Conservation (phyloP, 2,888 invertebrate genomes). For the Zygothrica quintamaculata region DNA sequence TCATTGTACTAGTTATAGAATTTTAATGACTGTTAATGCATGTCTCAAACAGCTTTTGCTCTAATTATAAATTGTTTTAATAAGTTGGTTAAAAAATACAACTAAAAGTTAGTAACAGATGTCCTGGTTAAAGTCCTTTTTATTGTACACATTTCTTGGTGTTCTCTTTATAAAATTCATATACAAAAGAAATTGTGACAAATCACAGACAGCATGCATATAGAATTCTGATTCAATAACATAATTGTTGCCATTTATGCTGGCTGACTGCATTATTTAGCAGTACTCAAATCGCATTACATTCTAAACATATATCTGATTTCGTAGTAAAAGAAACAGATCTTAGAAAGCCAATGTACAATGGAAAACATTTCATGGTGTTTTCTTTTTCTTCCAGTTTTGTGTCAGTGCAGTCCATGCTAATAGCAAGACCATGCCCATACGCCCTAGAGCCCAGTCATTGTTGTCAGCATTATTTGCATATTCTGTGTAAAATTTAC, state of each 20-base stretch:
- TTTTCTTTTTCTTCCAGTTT: too few species aligned
- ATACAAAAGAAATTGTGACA: slow-evolving; percentile 20
- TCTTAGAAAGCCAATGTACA: slow-evolving; percentile 19
- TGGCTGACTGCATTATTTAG: slow-evolving; percentile 55
- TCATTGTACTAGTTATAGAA: too few species aligned
- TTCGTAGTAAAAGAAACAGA: slow-evolving; percentile 27
- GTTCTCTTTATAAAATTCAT: too few species aligned
- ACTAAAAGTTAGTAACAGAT: too few species aligned
- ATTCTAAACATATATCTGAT: slow-evolving; percentile 60
- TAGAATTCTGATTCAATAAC: slow-evolving; percentile 56
- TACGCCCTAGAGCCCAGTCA: slow-evolving; percentile 39
- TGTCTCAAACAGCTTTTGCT: too few species aligned
- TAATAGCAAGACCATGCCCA: slow-evolving; percentile 54
- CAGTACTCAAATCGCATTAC: slow-evolving; percentile 35
- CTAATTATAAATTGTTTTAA: too few species aligned
- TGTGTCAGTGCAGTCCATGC: slow-evolving; percentile 61
- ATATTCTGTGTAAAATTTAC: slow-evolving; percentile 74
- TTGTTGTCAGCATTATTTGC: slow-evolving; percentile 77
- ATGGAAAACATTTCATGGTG: slow-evolving; percentile 49
- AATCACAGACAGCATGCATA: slow-evolving; percentile 9
- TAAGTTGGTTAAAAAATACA: too few species aligned
- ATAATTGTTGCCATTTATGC: slow-evolving; percentile 69
- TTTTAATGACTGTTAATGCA: too few species aligned
- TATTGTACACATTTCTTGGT: too few species aligned
- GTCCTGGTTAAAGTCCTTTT: too few species aligned